Conservation (phyloP, 2,113 vertebrate species). For the Tylochromis polylepis region DNA sequence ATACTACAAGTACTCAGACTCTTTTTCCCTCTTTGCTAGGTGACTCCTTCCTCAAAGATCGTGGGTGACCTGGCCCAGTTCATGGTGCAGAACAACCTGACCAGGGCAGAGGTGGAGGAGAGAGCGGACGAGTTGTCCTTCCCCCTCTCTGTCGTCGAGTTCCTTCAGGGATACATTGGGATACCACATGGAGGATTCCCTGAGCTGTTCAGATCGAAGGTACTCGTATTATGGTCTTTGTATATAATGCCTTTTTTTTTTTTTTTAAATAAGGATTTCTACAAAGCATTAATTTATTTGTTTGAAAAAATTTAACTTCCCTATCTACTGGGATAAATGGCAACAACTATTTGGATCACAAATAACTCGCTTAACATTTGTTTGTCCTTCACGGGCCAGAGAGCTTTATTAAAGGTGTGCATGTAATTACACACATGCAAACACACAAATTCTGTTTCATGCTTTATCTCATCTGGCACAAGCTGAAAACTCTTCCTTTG, state of each 20-base stretch:
- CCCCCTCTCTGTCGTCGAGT: conserved; percentile 89
- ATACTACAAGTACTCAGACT: neutral
- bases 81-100: conserved; percentile 92
- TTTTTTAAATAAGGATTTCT: neutral
- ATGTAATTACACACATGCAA: neutral
- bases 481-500: neutral
- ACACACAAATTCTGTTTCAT: neutral
- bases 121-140: conserved; percentile 90
- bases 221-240: neutral
- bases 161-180: conserved; percentile 88
- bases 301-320: neutral
- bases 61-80: conserved; percentile 96
- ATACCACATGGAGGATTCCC: conserved; percentile 90
- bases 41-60: conserved; percentile 93
- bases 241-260: neutral
- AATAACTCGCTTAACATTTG: neutral
- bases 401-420: neutral
- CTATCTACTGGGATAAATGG: neutral
- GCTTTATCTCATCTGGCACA: neutral
- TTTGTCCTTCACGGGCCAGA: neutral
- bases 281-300: neutral
- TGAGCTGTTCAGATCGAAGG: conserved; percentile 88
- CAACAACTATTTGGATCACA: fast-evolving
- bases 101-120: conserved; percentile 80
- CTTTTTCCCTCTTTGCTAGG: conserved; percentile 59